Percentiles rank a stretch among this genome's conserved stretches.
Evolutionary conservation across 1,140 invertebrate species (phyloP).

Genomic region (Galleria mellonella): DNA sequence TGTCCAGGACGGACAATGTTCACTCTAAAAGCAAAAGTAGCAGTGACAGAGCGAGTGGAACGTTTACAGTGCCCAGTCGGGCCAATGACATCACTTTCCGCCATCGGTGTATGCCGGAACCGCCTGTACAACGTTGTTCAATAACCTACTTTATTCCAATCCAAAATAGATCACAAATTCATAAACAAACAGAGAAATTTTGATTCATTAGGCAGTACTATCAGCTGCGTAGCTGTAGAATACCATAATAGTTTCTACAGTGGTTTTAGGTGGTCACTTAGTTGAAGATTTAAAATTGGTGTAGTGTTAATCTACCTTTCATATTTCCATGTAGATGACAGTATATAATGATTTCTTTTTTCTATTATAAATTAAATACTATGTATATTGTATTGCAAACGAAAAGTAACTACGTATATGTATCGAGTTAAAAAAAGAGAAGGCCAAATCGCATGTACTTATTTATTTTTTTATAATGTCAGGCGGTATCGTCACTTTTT

Average conservation of each 20-base stretch:
- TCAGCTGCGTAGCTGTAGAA: neutral
- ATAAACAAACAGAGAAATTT: conserved; percentile 18
- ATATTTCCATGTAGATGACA: too few relatives aligned
- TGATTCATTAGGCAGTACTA: conserved; percentile 13
- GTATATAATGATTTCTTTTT: too few relatives aligned
- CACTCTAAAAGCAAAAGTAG: conserved; percentile 62
- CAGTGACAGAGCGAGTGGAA: conserved; percentile 46
- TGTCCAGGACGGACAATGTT: conserved; percentile 48
- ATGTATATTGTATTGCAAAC: too few relatives aligned
- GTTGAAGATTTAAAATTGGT: conserved; percentile 8
- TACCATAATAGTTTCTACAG: conserved; percentile 32
- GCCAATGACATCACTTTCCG: conserved; percentile 55
- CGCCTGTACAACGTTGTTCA: neutral
- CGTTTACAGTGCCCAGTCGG: conserved; percentile 40
- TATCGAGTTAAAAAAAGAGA: too few relatives aligned
- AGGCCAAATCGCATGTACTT: too few relatives aligned
- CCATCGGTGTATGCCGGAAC: conserved; percentile 22
- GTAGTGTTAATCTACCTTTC: neutral
- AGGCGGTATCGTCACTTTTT: too few relatives aligned
- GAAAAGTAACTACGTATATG: too few relatives aligned
- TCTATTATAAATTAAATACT: too few relatives aligned
- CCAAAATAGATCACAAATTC: conserved; percentile 13
- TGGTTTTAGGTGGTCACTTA: conserved; percentile 16
- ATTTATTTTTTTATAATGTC: too few relatives aligned
- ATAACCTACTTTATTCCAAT: conserved; percentile 24